These are phyloP conservation scores for Acanthopleura granulata DNA, from an alignment of 2,888 invertebrate genomes.

Conservation along the genomic window DNA sequence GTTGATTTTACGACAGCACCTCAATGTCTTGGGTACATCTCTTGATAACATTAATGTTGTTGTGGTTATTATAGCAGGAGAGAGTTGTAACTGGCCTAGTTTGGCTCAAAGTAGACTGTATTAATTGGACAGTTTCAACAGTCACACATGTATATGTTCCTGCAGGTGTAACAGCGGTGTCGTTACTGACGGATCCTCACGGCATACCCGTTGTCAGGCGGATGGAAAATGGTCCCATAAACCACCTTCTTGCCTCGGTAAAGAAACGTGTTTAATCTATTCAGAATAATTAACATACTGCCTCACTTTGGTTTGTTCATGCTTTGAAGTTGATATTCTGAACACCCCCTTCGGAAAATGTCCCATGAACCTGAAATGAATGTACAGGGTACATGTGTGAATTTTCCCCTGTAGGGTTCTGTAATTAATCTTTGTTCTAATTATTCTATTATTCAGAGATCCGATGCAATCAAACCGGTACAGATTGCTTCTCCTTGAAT, in stretches of 20 bases:
- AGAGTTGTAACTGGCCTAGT: no score
- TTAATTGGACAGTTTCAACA: not conserved
- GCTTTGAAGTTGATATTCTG: no score
- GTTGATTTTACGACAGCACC: no score
- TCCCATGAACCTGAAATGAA: no score
- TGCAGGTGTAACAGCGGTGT: conserved; percentile 1
- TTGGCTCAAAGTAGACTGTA: not conserved
- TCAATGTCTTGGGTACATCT: no score
- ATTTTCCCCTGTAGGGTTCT: no score
- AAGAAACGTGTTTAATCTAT: not conserved
- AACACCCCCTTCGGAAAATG: no score
- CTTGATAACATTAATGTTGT: no score
- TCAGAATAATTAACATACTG: no score
- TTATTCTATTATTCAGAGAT: not conserved
- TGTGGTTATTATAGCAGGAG: no score
- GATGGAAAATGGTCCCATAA: conserved; percentile 9
- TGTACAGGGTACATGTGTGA: no score
- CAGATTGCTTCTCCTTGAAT: conserved; percentile 2
- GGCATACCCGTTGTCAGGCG: not conserved
- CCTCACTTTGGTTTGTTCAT: no score
- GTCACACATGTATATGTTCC: not conserved
- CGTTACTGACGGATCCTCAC: not conserved
- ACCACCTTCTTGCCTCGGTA: conserved; percentile 6
- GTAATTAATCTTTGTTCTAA: not conserved
- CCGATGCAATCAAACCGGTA: not conserved